Base-by-base conservation (phyloP, 2,888 invertebrate species). In the Axea sp. region DNA sequence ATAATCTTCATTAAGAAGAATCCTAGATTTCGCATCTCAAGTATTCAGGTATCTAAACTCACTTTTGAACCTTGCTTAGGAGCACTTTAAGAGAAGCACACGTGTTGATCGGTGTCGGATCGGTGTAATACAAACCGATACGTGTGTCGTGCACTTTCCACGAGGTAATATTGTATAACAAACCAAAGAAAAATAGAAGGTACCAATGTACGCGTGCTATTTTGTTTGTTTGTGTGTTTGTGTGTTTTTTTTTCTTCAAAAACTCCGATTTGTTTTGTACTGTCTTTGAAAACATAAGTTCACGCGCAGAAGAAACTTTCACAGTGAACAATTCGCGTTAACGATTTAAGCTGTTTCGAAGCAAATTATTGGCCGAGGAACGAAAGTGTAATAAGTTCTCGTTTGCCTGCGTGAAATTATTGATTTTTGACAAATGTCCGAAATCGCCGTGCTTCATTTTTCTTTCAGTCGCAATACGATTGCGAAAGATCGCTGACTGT, bases 1-100 rank as follows among this genome's bases (percentile, higher is more conserved):
- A 53, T 41, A 64, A 43, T 37, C 47, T 47, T 47, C 47, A 60
- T 60, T 47, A 37, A 47, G 37, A 35, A 47, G 60, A 65, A 55
- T 65, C 14, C 14, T 31, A 8, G 33, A 43, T 64, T 41, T 17
- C 49, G 30, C 24, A 5, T 49, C 49, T 59, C 35, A 3, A 19
- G 4, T 19, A 19, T 4, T 3, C 19, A 19, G 4, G 19, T 19
- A n/a, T n/a, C n/a, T 31, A 49, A 57, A 14, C 14, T 19, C 59
- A 68, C 53, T 45, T 69, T 53, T 47, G 28, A 62, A 59, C 69
- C 22, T 33, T 9, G 53, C 19, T 33, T 17, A 9, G 24, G 24
- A 59, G 14, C 26, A 15, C 11, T 7, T 24, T n/a, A n/a, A n/a
- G n/a, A n/a, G n/a, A n/a, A n/a, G 33, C 33, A 49, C 49, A 9